Evolutionary conservation across 2,113 vertebrate species (phyloP).

Genomic region (Fulica atra): DNA sequence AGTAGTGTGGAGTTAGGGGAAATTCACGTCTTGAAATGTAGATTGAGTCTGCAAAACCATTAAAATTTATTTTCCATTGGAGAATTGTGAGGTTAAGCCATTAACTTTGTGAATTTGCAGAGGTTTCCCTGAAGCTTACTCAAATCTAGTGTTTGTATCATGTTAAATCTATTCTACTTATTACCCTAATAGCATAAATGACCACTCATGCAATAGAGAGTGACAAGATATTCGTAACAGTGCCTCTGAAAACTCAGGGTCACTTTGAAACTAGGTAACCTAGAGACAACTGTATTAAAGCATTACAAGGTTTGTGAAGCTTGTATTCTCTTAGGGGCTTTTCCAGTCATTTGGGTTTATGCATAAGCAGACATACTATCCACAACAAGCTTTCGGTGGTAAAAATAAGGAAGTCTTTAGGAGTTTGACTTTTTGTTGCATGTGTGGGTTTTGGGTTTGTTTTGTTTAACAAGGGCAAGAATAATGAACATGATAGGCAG

Average conservation of each 20-base stretch:
- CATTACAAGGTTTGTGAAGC: background rate
- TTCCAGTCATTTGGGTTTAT: background rate
- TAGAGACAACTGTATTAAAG: background rate
- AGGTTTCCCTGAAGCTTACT: constrained; percentile 74
- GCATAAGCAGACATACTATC: background rate
- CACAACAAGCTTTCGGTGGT: background rate
- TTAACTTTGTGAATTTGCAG: constrained; percentile 73
- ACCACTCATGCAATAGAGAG: constrained; percentile 61
- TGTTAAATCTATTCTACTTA: constrained; percentile 62
- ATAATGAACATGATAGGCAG: background rate
- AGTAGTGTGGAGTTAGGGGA: constrained; percentile 36
- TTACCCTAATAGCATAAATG: constrained; percentile 71
- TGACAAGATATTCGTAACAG: constrained; percentile 42
- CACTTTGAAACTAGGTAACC: constrained; percentile 62
- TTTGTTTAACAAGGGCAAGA: background rate
- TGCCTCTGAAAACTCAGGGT: constrained; percentile 48
- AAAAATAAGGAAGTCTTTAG: background rate
- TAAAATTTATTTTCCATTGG: constrained; percentile 70
- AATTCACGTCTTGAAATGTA: constrained; percentile 30
- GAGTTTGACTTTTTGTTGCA: background rate
- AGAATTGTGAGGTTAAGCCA: constrained; percentile 73
- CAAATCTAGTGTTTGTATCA: constrained; percentile 61
- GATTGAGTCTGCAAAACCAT: constrained; percentile 59
- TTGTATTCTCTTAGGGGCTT: background rate
- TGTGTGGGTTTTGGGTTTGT: background rate